Evolutionary conservation across 2,797 vertebrate genomes (phyloP).

Genomic region (Diceros bicornis): DNA sequence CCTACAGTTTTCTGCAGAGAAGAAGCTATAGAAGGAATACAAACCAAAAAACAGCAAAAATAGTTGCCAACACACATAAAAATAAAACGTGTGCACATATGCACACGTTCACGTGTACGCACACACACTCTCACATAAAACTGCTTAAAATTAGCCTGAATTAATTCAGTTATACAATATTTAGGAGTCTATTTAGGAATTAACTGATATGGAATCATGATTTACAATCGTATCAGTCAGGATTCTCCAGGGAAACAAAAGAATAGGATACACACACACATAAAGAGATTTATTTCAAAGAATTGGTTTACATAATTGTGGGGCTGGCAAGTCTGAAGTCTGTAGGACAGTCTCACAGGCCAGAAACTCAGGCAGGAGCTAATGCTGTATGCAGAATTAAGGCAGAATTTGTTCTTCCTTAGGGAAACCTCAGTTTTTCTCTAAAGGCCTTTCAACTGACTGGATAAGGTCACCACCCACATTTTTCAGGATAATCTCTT

Average conservation of each 20-base stretch:
- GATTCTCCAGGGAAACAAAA: background rate
- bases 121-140: background rate
- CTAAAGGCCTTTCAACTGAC: background rate
- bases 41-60: background rate
- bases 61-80: background rate
- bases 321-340: background rate
- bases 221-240: background rate
- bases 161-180: background rate
- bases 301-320: background rate
- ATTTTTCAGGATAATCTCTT: background rate
- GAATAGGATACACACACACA: background rate
- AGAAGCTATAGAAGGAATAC: background rate
- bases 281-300: background rate
- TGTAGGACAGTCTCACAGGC: fast-evolving
- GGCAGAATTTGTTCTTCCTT: background rate
- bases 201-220: background rate
- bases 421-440: background rate
- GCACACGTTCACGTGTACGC: fast-evolving
- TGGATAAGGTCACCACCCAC: background rate
- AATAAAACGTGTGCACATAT: background rate
- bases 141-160: background rate
- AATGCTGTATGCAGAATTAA: background rate
- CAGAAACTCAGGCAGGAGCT: background rate
- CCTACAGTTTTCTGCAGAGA: background rate
- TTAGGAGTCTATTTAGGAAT: background rate